Percentiles rank a stretch among this genome's conserved stretches.
Conservation (phyloP, 2,113 vertebrate genomes). For the Dasyprocta punctata region DNA sequence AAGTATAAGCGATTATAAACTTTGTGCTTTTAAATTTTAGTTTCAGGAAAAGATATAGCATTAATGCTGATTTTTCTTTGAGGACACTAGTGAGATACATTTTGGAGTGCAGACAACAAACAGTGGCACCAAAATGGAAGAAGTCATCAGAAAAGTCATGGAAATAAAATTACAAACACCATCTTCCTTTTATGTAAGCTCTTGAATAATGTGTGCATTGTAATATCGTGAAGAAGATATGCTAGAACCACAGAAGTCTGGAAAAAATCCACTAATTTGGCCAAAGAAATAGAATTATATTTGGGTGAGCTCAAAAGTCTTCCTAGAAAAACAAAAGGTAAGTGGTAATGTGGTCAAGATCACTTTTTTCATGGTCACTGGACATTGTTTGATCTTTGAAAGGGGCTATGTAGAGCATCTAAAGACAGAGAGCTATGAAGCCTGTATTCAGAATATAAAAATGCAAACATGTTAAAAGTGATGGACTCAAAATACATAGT, state of each 20-base stretch:
- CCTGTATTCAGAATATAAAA: background rate
- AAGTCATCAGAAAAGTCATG: background rate
- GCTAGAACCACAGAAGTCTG: background rate
- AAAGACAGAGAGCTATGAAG: background rate
- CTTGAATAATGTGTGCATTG: background rate
- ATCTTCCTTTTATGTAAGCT: background rate
- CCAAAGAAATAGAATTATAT: background rate
- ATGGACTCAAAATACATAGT: background rate
- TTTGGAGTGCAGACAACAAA: background rate
- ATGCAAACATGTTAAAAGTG: background rate
- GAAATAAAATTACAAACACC: background rate
- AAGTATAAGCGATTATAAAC: conserved; percentile 28
- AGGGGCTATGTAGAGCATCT: too few species aligned
- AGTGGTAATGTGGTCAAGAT: background rate
- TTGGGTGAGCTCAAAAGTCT: background rate
- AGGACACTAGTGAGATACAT: background rate
- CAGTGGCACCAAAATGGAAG: background rate
- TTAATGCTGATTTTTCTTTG: background rate
- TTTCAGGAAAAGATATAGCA: background rate
- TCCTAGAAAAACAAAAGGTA: background rate
- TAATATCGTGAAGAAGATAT: background rate
- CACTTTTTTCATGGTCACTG: background rate
- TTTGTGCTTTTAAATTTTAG: conserved; percentile 9
- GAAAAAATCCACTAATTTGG: background rate
- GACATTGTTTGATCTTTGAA: background rate